phyloP scores from a whole-genome alignment of 2,888 invertebrate genomes.

The Rhorus exstirpatorius region DNA sequence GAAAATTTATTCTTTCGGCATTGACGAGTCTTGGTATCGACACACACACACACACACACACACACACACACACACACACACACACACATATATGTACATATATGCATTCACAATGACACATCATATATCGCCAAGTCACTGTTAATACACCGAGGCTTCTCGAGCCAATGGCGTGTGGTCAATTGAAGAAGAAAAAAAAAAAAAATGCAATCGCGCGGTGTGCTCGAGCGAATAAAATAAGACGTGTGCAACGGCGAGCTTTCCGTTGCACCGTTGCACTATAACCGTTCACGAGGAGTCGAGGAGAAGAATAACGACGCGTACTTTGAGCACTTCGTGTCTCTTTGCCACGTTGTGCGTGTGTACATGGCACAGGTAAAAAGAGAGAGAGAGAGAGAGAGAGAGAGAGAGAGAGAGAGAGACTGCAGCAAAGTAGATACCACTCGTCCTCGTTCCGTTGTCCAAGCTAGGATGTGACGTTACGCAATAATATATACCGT shows the following conservation, averaged over 20 bases:
- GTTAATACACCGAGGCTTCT: not conserved
- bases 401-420: constrained; percentile 22
- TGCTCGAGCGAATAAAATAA: not conserved
- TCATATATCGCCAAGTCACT: not conserved
- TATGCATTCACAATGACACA: not conserved
- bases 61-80: not conserved
- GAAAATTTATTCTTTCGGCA: constrained; percentile 10
- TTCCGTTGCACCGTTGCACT: constrained; percentile 28
- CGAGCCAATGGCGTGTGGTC: not conserved
- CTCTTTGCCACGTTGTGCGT: constrained; percentile 27
- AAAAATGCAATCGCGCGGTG: constrained; percentile 1
- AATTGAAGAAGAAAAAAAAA: not conserved
- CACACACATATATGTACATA: too few species aligned
- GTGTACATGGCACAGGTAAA: constrained; percentile 34
- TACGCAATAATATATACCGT: constrained; percentile 59
- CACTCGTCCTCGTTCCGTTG: constrained; percentile 68
- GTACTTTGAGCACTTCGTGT: constrained; percentile 22
- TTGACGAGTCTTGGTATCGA: not conserved
- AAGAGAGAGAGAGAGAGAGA: constrained; percentile 4
- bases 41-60: not conserved
- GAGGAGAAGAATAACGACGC: constrained; percentile 12
- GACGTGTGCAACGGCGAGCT: constrained; percentile 11
- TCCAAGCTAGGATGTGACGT: constrained; percentile 63
- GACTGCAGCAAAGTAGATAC: constrained; percentile 17
- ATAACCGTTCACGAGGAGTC: constrained; percentile 19